Conservation (phyloP, 1,140 invertebrate species). For the Formica selysi region DNA sequence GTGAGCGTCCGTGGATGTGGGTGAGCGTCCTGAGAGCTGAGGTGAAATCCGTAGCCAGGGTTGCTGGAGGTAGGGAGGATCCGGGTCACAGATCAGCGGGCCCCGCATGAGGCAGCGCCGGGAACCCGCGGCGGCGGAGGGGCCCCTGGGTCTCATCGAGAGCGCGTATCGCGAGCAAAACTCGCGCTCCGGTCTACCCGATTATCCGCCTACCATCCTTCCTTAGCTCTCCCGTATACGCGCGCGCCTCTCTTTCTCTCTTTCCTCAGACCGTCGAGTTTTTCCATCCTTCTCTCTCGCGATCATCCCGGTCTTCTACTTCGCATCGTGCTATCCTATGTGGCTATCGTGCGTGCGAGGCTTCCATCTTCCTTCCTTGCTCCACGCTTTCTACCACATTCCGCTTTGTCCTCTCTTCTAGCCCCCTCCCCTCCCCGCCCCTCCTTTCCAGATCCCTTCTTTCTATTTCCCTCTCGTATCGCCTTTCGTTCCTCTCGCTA, state of each 20-base stretch:
- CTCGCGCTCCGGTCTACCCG: conserved; percentile 60
- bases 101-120: conserved; percentile 78
- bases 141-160: conserved; percentile 81
- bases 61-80: conserved; percentile 85
- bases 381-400: conserved; percentile 29
- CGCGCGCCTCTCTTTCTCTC: conserved; percentile 18
- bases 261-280: neutral
- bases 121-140: conserved; percentile 75
- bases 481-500: neutral
- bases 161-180: conserved; percentile 85
- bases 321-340: conserved; percentile 5
- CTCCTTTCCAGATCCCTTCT: neutral
- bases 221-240: conserved; percentile 27
- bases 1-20: conserved; percentile 55
- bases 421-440: neutral
- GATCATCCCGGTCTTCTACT: neutral
- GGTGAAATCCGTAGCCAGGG: conserved; percentile 73
- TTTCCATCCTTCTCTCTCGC: neutral
- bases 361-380: conserved; percentile 24
- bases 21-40: conserved; percentile 72
- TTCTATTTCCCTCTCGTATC: neutral
- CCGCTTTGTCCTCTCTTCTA: conserved; percentile 22
- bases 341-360: conserved; percentile 25
- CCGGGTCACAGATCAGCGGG: conserved; percentile 86
- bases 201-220: conserved; percentile 72